Base-by-base conservation (phyloP, 1,140 invertebrate genomes). In the Drosophila obscura region DNA sequence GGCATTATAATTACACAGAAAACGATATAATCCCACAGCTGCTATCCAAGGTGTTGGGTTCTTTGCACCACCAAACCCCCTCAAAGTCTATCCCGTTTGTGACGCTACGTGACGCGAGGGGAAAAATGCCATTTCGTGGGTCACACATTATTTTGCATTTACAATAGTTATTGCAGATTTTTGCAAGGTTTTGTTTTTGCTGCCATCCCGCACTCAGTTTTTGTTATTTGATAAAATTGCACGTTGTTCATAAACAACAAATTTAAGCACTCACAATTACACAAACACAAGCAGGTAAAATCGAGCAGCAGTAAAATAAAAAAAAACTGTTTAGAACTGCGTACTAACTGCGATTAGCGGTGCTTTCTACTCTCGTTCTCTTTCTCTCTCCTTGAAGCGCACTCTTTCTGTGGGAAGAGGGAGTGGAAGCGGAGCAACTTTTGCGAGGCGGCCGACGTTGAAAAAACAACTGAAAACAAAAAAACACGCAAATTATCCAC, bases 401-500 rank as follows among this genome's bases (percentile, higher is more conserved):
- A 63, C 49, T 80, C 78, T 84, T 49, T 62, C 19, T 1, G 19
- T 15, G 22, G 24, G 19, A 15, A 22, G 53, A 45, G 31, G 49
- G 26, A 13, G 48, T 28, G 15, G 51, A 48, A 19, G 58, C 73
- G 68, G 44, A 68, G 67, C 67, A 16, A 68, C 64, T 69, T 64
- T 84, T 75, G 80, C 80, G 80, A 80, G 81, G 74, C 81, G 74
- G 82, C 78, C 83, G 74, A 85, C 82, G 74, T 76, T 79, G 82
- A 78, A 82, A 87, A 87, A 83, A 88, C 82, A 87, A 87, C 82
- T 87, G 78, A 87, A 87, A 87, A 87, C 74, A 82, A 87, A 87
- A 87, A 83, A 85, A 78, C 78, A 62, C 74, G 83, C 83, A 82
- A 87, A 87, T 88, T 87, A 87, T 87, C 83, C 82, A 87, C 77